These are phyloP conservation scores for Chitala chitala DNA, from an alignment of 2,113 vertebrate genomes.

Conservation along the genomic window DNA sequence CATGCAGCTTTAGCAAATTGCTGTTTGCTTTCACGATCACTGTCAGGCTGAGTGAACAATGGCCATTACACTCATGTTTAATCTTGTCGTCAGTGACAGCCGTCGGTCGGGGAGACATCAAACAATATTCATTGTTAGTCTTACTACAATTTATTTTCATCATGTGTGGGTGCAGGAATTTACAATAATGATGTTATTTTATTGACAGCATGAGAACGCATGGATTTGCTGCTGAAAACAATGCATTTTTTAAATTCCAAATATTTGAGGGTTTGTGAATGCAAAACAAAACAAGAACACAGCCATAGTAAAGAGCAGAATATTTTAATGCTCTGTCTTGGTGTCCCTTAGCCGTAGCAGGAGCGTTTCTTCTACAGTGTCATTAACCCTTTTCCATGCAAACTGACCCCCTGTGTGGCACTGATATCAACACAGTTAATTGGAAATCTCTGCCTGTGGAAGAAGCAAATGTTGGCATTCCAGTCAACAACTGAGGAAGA, in stretches of 20 bases:
- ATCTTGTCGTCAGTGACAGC: neutral
- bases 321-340: conserved; percentile 46
- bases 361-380: conserved; percentile 37
- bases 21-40: neutral
- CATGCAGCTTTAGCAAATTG: no score
- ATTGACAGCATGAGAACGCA: neutral
- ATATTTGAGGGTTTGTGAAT: conserved; percentile 34
- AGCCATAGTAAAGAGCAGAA: conserved; percentile 26
- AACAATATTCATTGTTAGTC: no score
- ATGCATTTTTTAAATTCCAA: conserved; percentile 31
- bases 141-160: no score
- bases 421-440: conserved; percentile 39
- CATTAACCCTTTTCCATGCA: conserved; percentile 55
- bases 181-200: neutral
- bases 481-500: conserved; percentile 2
- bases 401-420: conserved; percentile 42
- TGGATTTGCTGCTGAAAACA: neutral
- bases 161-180: neutral
- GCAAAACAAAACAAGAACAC: neutral
- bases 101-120: no score
- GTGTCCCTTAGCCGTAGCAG: conserved; percentile 43
- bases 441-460: conserved; percentile 40
- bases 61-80: neutral
- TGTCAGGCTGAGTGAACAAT: neutral
- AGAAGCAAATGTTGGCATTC: conserved; percentile 10